Conservation (phyloP, 2,797 vertebrate species). For the Chelonia mydas region DNA sequence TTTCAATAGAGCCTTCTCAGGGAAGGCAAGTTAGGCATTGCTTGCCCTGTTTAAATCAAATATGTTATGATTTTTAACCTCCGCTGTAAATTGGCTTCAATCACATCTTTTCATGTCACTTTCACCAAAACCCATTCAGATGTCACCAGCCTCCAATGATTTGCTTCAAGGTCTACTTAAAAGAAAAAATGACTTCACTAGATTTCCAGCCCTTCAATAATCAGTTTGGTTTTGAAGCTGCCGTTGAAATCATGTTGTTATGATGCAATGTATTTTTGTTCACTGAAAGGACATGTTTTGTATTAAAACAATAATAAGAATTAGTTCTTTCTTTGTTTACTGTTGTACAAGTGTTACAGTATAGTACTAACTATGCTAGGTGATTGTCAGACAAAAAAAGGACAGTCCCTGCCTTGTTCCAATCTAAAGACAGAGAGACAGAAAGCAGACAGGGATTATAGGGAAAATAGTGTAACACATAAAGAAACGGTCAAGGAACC, state of each 20-base stretch:
- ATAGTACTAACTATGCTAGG: accelerated
- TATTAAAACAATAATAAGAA: constrained; percentile 6
- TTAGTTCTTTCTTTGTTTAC: not conserved
- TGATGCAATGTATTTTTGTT: constrained; percentile 37
- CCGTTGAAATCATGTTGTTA: constrained; percentile 50
- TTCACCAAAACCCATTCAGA: constrained; percentile 71
- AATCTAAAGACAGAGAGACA: not conserved
- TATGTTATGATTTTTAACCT: constrained; percentile 62
- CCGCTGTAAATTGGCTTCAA: constrained; percentile 69
- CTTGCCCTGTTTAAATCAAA: constrained; percentile 71
- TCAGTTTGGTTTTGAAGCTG: constrained; percentile 60
- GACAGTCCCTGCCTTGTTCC: not conserved
- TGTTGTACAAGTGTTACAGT: not conserved
- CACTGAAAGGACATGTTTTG: constrained; percentile 2
- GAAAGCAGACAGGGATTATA: not conserved
- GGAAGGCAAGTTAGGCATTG: constrained; percentile 61
- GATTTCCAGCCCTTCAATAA: constrained; percentile 58
- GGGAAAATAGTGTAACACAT: not conserved
- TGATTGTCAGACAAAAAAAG: not conserved
- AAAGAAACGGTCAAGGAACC: not conserved
- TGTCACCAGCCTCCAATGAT: constrained; percentile 63
- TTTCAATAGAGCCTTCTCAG: constrained; percentile 62
- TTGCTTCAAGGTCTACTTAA: constrained; percentile 70
- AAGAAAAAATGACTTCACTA: constrained; percentile 54
- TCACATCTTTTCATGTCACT: constrained; percentile 68